phyloP scores from a whole-genome alignment of 2,888 invertebrate species.

The Mesorhabditis spiculigera region DNA sequence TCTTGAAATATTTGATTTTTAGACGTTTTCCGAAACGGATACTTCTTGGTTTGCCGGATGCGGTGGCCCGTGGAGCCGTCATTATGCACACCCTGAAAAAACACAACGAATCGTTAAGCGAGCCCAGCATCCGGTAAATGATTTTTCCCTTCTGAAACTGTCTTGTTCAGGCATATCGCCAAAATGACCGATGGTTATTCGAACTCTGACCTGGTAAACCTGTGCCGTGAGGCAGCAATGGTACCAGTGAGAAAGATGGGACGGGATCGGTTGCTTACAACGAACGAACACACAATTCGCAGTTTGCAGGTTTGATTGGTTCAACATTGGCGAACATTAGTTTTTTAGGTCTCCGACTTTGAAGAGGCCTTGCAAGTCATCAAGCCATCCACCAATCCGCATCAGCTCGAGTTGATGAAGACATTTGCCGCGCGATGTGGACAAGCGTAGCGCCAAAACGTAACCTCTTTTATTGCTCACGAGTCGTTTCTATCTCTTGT shows the following conservation, averaged over 20 bases:
- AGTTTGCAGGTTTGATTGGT: too few relatives aligned
- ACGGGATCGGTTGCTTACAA: constrained; percentile 18
- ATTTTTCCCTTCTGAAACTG: constrained; percentile 11
- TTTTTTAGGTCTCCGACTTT: constrained; percentile 78
- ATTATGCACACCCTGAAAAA: constrained; percentile 27
- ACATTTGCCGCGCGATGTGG: constrained; percentile 47
- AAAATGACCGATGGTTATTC: constrained; percentile 89
- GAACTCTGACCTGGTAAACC: constrained; percentile 88
- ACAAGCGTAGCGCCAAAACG: constrained; percentile 16
- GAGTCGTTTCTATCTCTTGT: not conserved
- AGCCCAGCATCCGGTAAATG: constrained; percentile 15
- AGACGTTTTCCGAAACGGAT: constrained; percentile 93
- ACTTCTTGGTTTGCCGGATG: constrained; percentile 87
- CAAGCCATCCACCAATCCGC: constrained; percentile 75
- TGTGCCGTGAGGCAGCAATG: constrained; percentile 93
- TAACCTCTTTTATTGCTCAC: not conserved
- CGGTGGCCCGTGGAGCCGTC: constrained; percentile 69
- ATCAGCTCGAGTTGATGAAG: constrained; percentile 40
- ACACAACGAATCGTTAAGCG: constrained; percentile 18
- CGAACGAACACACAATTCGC: constrained; percentile 11
- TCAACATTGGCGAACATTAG: not conserved
- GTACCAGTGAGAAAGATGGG: constrained; percentile 68
- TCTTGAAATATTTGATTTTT: not conserved
- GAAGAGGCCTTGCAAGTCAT: constrained; percentile 85
- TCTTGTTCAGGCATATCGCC: constrained; percentile 44